A percentile compares a stretch with the other conserved stretches of the same genome.
Conservation (phyloP, 2,113 vertebrate genomes). For the Corapipo altera region DNA sequence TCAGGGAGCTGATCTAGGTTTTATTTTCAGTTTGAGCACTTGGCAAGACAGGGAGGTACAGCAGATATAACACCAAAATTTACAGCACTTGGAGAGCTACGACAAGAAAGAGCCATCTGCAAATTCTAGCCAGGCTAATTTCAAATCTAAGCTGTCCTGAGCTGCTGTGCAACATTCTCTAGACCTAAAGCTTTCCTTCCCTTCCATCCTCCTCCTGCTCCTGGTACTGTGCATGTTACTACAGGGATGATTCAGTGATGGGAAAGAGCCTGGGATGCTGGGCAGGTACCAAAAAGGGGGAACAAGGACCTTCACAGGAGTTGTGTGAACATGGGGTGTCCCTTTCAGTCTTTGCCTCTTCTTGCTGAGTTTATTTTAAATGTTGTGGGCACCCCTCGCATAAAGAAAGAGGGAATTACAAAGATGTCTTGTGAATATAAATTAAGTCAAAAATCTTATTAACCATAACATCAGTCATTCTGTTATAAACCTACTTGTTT, state of each 20-base stretch:
- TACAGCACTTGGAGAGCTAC: background rate
- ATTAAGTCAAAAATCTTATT: background rate
- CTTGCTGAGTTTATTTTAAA: background rate
- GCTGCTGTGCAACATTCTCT: background rate
- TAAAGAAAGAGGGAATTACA: background rate
- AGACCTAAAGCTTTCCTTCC: background rate
- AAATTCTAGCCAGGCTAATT: background rate
- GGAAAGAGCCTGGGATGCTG: fast-evolving
- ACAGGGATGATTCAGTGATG: fast-evolving
- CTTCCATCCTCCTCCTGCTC: background rate
- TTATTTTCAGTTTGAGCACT: fast-evolving
- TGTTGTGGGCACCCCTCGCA: fast-evolving
- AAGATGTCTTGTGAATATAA: background rate
- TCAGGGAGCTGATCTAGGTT: background rate
- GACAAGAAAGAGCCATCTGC: background rate
- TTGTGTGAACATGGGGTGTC: fast-evolving
- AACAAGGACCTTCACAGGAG: fast-evolving
- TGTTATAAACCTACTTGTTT: background rate
- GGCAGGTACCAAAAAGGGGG: background rate
- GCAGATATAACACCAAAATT: background rate
- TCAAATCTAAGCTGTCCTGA: background rate
- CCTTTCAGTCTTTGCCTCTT: background rate
- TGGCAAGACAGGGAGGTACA: fast-evolving
- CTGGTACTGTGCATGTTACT: fast-evolving
- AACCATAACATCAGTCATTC: fast-evolving